Percentiles rank a stretch among this genome's conserved stretches.
These are phyloP conservation scores for Cottoperca gobio DNA, from an alignment of 2,797 vertebrate species.

Conservation along the genomic window DNA sequence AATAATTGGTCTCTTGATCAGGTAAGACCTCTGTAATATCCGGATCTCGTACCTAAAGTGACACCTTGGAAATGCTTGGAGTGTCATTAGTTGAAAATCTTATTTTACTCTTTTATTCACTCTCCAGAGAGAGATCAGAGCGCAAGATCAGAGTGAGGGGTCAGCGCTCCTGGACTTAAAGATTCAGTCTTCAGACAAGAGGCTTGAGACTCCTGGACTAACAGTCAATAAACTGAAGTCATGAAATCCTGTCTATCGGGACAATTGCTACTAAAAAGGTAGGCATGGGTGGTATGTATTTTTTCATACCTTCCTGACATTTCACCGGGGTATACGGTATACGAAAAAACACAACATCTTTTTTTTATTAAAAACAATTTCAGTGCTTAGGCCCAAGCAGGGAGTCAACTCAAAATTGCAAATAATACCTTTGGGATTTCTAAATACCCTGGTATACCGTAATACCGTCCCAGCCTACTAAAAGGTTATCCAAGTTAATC, in stretches of 20 bases:
- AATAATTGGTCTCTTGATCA: conserved; percentile 26
- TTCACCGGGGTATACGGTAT: too few species aligned
- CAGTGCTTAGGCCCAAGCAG: too few species aligned
- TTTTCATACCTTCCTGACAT: too few species aligned
- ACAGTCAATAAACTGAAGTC: conserved; percentile 13
- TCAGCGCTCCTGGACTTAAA: conserved; percentile 1
- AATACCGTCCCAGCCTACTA: background rate
- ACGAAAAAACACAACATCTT: too few species aligned
- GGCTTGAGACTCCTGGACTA: background rate
- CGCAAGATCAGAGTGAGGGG: conserved; percentile 14
- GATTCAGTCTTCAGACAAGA: conserved; percentile 3
- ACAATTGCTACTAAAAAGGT: conserved; percentile 12
- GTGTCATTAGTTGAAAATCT: background rate
- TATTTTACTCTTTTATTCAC: too few species aligned
- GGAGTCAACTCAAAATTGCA: background rate
- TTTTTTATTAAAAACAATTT: too few species aligned
- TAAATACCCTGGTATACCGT: background rate
- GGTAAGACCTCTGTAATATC: conserved; percentile 33
- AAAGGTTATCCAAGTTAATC: conserved; percentile 27
- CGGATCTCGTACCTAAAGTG: background rate
- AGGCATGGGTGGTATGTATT: too few species aligned
- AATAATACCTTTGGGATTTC: background rate
- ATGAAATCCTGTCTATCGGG: conserved; percentile 14
- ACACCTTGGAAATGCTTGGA: background rate
- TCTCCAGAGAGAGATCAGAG: conserved; percentile 23